A percentile compares a stretch with the other conserved stretches of the same genome.
Evolutionary conservation across 2,888 invertebrate species (phyloP).

Genomic region (Caenorhabditis sp.): DNA sequence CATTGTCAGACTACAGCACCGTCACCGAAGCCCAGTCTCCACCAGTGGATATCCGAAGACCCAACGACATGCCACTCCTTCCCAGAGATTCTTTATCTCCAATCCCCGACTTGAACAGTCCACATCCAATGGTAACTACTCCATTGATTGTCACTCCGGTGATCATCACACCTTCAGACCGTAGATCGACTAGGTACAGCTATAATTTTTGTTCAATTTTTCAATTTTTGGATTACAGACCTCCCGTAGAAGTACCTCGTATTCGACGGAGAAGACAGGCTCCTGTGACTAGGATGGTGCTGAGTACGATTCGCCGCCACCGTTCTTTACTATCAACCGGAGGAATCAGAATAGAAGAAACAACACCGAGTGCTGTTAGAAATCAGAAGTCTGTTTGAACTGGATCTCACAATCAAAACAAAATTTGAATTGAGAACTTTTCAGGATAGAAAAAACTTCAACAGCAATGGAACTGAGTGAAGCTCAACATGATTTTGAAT

Average conservation of each 20-base stretch:
- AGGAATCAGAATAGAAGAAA: slow-evolving; percentile 7
- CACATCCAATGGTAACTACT: not conserved
- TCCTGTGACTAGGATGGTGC: not conserved
- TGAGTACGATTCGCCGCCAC: slow-evolving; percentile 31
- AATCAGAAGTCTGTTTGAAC: not conserved
- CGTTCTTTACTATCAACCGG: slow-evolving; percentile 11
- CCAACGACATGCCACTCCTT: not conserved
- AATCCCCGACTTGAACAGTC: not conserved
- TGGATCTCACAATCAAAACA: too few relatives aligned
- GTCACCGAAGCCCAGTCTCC: not conserved
- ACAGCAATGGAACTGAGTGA: slow-evolving; percentile 13
- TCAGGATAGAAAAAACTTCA: slow-evolving; percentile 20
- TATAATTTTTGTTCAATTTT: not conserved
- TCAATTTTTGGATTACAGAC: too few relatives aligned
- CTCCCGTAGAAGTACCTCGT: not conserved
- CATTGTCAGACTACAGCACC: not conserved
- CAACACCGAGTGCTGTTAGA: slow-evolving; percentile 2
- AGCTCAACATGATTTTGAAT: not conserved
- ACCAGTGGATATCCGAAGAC: slow-evolving; percentile 21
- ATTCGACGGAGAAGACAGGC: not conserved
- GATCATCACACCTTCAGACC: slow-evolving; percentile 27
- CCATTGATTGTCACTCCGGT: slow-evolving; percentile 13
- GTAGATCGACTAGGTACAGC: slow-evolving; percentile 27
- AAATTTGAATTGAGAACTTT: not conserved
- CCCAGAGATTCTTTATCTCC: slow-evolving; percentile 12